A percentile compares a stretch with the other conserved stretches of the same genome.
Evolutionary conservation across 2,113 vertebrate species (phyloP).

Genomic region (Regulus satrapa): DNA sequence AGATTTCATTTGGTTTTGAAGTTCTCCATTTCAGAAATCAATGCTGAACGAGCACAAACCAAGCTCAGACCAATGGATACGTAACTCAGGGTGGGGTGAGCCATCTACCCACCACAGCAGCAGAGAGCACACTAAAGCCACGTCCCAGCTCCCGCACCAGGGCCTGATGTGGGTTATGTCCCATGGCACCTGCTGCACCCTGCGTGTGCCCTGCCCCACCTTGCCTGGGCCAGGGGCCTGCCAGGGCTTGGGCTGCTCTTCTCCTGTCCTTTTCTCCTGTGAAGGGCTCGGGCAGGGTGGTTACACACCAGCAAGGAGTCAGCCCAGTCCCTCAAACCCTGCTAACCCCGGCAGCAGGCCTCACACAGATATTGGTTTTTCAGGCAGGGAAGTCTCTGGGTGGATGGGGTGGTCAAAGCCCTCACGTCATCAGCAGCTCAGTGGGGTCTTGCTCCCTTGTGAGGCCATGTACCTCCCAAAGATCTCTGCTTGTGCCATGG

Average conservation of each 20-base stretch:
- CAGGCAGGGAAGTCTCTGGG: neutral
- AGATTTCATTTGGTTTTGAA: neutral
- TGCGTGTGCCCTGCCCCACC: neutral
- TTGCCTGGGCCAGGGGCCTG: neutral
- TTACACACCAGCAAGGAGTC: neutral
- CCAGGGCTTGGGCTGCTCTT: neutral
- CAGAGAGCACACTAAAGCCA: rapidly evolving
- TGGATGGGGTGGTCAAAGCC: neutral
- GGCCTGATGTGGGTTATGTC: neutral
- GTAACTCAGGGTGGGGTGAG: rapidly evolving
- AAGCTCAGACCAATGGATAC: rapidly evolving
- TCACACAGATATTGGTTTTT: rapidly evolving
- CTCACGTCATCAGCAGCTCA: neutral
- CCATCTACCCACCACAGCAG: rapidly evolving
- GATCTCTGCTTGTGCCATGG: neutral
- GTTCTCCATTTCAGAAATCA: neutral
- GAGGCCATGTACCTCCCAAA: neutral
- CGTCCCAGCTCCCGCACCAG: rapidly evolving
- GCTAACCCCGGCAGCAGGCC: neutral
- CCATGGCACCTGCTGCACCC: rapidly evolving
- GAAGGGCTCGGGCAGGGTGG: neutral
- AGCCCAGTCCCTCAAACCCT: neutral
- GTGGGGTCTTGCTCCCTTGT: neutral
- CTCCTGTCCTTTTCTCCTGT: neutral
- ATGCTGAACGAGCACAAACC: neutral